A percentile compares a stretch with the other conserved stretches of the same genome.
These are phyloP conservation scores for Struthio camelus DNA, from an alignment of 2,113 vertebrate species.

Conservation along the genomic window DNA sequence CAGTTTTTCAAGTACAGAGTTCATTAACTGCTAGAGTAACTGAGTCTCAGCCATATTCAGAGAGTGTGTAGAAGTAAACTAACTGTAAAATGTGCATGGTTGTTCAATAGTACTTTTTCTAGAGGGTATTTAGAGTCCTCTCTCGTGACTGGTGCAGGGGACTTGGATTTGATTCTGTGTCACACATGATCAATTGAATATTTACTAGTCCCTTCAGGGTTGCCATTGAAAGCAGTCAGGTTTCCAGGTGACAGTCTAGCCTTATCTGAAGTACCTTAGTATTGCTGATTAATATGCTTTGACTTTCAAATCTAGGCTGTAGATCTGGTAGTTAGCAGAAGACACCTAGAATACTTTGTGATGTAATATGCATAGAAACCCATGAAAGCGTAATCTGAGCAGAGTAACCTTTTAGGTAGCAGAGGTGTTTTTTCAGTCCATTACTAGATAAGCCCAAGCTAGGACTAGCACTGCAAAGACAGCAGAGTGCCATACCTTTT, in stretches of 20 bases:
- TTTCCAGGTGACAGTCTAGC: neutral
- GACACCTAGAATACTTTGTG: neutral
- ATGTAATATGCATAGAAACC: neutral
- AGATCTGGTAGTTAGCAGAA: neutral
- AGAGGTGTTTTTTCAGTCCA: neutral
- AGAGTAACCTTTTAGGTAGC: neutral
- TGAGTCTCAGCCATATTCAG: neutral
- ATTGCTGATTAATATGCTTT: neutral
- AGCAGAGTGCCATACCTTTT: neutral
- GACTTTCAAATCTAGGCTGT: neutral
- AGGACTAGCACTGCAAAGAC: neutral
- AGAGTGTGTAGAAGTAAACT: neutral
- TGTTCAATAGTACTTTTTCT: neutral
- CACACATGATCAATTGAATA: neutral
- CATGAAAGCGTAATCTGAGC: neutral
- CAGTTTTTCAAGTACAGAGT: slow-evolving; percentile 1
- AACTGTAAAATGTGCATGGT: neutral
- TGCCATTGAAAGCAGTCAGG: neutral
- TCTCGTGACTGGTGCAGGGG: neutral
- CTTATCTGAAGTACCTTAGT: neutral
- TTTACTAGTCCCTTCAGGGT: neutral
- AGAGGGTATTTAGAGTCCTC: neutral
- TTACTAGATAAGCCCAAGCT: neutral
- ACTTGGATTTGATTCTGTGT: neutral
- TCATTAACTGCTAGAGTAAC: neutral